A percentile compares a stretch with the other conserved stretches of the same genome.
Conservation (phyloP, 2,888 invertebrate genomes). For the Drosophila borealis region DNA sequence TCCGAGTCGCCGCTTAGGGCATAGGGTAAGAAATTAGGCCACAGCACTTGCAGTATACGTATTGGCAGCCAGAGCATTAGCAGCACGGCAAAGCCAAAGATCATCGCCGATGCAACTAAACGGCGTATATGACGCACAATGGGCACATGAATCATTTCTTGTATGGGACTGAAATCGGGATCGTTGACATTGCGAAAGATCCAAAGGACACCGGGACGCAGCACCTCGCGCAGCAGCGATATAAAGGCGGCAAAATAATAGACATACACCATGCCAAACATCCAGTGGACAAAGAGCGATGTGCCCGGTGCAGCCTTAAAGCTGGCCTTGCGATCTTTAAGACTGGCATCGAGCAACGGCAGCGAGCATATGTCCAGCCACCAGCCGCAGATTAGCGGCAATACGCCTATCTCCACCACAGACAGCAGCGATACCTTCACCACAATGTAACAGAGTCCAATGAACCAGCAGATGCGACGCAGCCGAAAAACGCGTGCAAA, state of each 20-base stretch:
- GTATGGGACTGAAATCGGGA: conserved; percentile 99
- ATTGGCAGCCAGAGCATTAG: conserved; percentile 98
- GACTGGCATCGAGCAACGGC: conserved; percentile 92
- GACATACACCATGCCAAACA: conserved; percentile 99
- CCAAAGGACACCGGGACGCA: conserved; percentile 99
- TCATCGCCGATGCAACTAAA: conserved; percentile 95
- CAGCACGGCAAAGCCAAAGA: conserved; percentile 97
- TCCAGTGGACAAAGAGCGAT: conserved; percentile 99
- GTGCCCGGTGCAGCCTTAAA: conserved; percentile 97
- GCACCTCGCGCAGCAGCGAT: conserved; percentile 94
- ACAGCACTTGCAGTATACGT: conserved; percentile 90
- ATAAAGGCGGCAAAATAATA: conserved; percentile 99
- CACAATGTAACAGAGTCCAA: conserved; percentile 95
- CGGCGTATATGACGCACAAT: conserved; percentile 95
- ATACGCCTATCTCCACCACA: conserved; percentile 98
- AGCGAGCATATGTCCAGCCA: conserved; percentile 99
- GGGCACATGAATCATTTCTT: conserved; percentile 99
- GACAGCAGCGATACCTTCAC: conserved; percentile 95
- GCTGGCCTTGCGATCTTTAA: conserved; percentile 94
- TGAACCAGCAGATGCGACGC: conserved; percentile 91
- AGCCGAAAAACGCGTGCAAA: conserved; percentile 92
- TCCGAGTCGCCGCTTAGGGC: conserved; percentile 95
- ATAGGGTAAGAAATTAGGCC: conserved; percentile 97
- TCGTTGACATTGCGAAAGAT: conserved; percentile 99
- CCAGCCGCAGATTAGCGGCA: conserved; percentile 99